phyloP scores from a whole-genome alignment of 2,888 invertebrate genomes.

The Andrena minutula region DNA sequence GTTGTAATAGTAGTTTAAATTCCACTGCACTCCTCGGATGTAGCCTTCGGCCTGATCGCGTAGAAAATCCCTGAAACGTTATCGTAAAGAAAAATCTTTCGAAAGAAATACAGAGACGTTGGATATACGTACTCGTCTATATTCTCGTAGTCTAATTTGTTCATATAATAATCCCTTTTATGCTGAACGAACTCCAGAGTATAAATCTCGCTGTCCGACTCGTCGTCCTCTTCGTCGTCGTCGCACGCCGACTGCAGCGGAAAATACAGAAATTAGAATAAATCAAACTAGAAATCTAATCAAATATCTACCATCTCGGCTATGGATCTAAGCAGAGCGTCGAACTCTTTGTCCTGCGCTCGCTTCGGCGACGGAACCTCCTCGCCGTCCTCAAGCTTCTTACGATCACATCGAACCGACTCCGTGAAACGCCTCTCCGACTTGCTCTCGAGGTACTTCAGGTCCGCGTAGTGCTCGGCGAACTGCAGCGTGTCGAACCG shows the following conservation, averaged over 20 bases:
- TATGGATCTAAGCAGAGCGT: slow-evolving; percentile 88
- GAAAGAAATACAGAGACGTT: not conserved
- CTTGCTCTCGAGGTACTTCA: slow-evolving; percentile 94
- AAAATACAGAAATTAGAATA: slow-evolving; percentile 31
- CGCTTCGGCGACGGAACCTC: slow-evolving; percentile 68
- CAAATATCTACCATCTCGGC: slow-evolving; percentile 86
- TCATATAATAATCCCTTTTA: slow-evolving; percentile 96
- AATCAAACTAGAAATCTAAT: slow-evolving; percentile 1
- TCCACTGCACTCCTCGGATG: slow-evolving; percentile 98
- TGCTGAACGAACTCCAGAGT: slow-evolving; percentile 92
- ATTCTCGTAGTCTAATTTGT: slow-evolving; percentile 92
- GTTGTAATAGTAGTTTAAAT: slow-evolving; percentile 97
- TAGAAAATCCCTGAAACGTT: slow-evolving; percentile 89
- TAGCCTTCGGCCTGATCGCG: slow-evolving; percentile 94
- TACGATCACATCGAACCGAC: slow-evolving; percentile 82
- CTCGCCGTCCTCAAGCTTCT: slow-evolving; percentile 83
- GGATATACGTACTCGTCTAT: slow-evolving; percentile 89
- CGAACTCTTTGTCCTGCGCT: slow-evolving; percentile 85
- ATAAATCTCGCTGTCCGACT: slow-evolving; percentile 84
- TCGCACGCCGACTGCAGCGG: slow-evolving; percentile 69
- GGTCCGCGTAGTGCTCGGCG: slow-evolving; percentile 91
- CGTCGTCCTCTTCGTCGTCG: slow-evolving; percentile 77
- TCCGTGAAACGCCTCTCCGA: slow-evolving; percentile 88
- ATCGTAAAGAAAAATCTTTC: no score
- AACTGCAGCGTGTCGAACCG: slow-evolving; percentile 92